phyloP scores from a whole-genome alignment of 2,888 invertebrate genomes.

The Caenorhabditis sp. region DNA sequence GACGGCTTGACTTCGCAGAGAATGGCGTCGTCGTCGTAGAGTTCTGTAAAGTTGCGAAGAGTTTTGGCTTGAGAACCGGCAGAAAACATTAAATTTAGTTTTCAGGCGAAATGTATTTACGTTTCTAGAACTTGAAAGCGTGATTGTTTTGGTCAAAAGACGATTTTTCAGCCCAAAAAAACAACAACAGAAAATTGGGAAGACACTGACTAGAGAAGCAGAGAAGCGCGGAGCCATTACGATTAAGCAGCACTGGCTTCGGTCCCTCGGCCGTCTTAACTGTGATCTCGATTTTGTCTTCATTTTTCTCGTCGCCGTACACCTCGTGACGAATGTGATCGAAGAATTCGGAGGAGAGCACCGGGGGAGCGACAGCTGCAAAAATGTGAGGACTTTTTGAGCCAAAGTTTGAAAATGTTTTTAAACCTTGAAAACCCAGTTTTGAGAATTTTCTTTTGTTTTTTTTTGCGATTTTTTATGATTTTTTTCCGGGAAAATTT shows the following conservation, averaged over 20 bases:
- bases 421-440: too few relatives aligned
- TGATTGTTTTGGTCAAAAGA: too few relatives aligned
- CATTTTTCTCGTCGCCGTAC: slow-evolving; percentile 59
- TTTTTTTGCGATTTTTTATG: neutral
- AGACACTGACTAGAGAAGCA: slow-evolving; percentile 62
- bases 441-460: neutral
- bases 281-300: slow-evolving; percentile 66
- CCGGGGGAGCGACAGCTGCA: slow-evolving; percentile 3
- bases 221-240: slow-evolving; percentile 55
- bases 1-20: slow-evolving; percentile 57
- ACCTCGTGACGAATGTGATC: slow-evolving; percentile 64
- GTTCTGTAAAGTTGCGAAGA: slow-evolving; percentile 44
- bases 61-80: too few relatives aligned
- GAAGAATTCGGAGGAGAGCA: slow-evolving; percentile 62
- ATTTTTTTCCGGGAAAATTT: neutral
- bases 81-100: too few relatives aligned
- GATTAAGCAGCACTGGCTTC: slow-evolving; percentile 53
- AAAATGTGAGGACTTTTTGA: neutral
- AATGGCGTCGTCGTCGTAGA: slow-evolving; percentile 45
- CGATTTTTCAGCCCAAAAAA: too few relatives aligned
- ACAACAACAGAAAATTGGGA: neutral
- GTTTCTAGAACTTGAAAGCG: too few relatives aligned
- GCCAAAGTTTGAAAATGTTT: neutral
- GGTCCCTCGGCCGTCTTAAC: slow-evolving; percentile 17
- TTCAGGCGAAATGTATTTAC: too few relatives aligned